These are phyloP conservation scores for Limnephilus rhombicus DNA, from an alignment of 2,888 invertebrate genomes.

Conservation along the genomic window DNA sequence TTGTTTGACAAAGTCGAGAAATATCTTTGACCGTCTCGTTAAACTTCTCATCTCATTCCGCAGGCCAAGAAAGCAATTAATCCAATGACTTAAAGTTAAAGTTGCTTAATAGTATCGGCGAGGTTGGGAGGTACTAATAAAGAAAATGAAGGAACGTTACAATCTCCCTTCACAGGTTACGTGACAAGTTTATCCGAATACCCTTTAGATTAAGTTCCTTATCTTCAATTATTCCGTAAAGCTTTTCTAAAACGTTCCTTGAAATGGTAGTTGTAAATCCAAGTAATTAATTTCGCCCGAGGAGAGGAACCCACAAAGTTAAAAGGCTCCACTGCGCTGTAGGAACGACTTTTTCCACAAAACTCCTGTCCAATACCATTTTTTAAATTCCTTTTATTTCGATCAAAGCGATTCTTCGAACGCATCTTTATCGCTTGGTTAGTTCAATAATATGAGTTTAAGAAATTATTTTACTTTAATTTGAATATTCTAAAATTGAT, in stretches of 20 bases:
- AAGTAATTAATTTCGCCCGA: conserved; percentile 25
- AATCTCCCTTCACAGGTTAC: background rate
- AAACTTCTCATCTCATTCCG: conserved; percentile 27
- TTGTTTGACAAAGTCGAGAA: background rate
- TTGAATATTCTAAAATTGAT: no score
- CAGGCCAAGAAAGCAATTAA: conserved; percentile 17
- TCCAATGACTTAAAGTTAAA: conserved; percentile 10
- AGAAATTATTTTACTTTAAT: no score
- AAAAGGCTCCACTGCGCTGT: background rate
- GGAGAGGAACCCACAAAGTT: conserved; percentile 3
- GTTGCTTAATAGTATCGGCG: conserved; percentile 23
- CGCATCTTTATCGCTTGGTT: no score
- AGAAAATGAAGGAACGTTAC: background rate
- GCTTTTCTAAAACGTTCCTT: conserved; percentile 38
- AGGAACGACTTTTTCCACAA: conserved; percentile 11
- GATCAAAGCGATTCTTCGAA: background rate
- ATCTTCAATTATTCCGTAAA: conserved; percentile 31
- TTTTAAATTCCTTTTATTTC: background rate
- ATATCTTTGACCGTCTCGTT: background rate
- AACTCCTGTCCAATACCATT: background rate
- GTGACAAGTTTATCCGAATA: conserved; percentile 42
- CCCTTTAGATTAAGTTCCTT: conserved; percentile 26
- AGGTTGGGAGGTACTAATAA: conserved; percentile 3
- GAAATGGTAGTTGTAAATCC: conserved; percentile 38
- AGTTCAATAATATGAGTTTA: no score